phyloP scores from a whole-genome alignment of 2,113 vertebrate genomes.

The Megaceryle maxima region DNA sequence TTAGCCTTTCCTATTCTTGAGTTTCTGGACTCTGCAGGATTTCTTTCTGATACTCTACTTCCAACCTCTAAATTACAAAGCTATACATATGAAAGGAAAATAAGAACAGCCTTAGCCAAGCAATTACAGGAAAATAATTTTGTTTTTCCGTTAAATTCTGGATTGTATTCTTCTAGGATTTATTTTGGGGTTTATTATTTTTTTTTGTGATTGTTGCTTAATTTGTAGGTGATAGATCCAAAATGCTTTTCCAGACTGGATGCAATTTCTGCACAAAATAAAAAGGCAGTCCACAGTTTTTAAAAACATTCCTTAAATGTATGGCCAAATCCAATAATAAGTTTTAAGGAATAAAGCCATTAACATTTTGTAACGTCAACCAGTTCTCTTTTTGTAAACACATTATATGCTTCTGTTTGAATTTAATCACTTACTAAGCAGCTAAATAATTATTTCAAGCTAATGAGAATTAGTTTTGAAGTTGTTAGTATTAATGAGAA shows the following conservation, averaged over 20 bases:
- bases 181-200: not conserved
- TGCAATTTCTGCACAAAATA: conserved; percentile 10
- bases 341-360: conserved; percentile 65
- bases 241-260: not conserved
- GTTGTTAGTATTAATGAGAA: conserved; percentile 72
- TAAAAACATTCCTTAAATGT: conserved; percentile 23
- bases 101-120: not conserved
- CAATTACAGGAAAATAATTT: conserved; percentile 20
- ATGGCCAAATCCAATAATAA: not conserved
- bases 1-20: not conserved
- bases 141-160: conserved; percentile 23
- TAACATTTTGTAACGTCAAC: conserved; percentile 60
- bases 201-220: conserved; percentile 19
- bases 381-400: conserved; percentile 51
- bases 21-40: not conserved
- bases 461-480: conserved; percentile 72
- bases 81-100: not conserved
- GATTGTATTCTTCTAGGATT: not conserved
- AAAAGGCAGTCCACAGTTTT: not conserved
- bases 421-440: conserved; percentile 72
- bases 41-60: not conserved
- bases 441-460: conserved; percentile 75
- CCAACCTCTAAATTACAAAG: not conserved
- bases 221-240: not conserved
- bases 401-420: conserved; percentile 58